Base-by-base conservation (phyloP, 2,888 invertebrate species). In the Ceratothoa steindachneri region DNA sequence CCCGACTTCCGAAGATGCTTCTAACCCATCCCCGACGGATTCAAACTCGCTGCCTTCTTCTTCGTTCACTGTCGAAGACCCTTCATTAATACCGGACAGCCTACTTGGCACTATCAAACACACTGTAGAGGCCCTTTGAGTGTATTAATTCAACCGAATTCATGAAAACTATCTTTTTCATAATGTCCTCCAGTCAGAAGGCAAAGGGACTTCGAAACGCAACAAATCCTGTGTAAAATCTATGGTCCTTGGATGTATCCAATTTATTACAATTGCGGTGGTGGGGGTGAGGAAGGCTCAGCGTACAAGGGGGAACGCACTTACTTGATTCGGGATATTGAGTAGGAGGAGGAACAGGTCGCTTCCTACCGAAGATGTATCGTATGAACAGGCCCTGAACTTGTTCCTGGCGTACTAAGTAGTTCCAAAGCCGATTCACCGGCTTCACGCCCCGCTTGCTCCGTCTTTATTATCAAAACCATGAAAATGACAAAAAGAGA, bases 371-470 rank as follows among this genome's bases (percentile, higher is more conserved):
- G 84, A 97, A 99, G 76, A 99, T 93, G 78, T 95, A 93, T 74
- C 95, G 89, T 82, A 99, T 94, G 85, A 99, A 99, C 73, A 95
- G 89, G 81, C 97, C 93, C 86, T 96, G 95, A 30, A 97, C 92
- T 64, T 89, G 86, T 84, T 97, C 96, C 85, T 99, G 97, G 66
- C 92, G 88, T 1, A 98, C 93, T 79, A 99, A 87, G 84, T 90
- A 96, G 82, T 90, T 91, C 99, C 99, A 99, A 4, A 99, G 86
- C 2, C 97, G 89, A 77, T 85, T 85, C 15, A 86, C 85, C 0
- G 87, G 85, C 60, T 85, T 82, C 60, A 81, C 75, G 2, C 81
- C 81, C 22, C 69, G 24, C 71, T 74, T 73, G 55, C 69, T 67
- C 29, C 55, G 75, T 27, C 80, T 77, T 70, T 22, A 53, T 28